A percentile compares a stretch with the other conserved stretches of the same genome.
Evolutionary conservation across 2,113 vertebrate genomes (phyloP).

Genomic region (Tapirus terrestris): DNA sequence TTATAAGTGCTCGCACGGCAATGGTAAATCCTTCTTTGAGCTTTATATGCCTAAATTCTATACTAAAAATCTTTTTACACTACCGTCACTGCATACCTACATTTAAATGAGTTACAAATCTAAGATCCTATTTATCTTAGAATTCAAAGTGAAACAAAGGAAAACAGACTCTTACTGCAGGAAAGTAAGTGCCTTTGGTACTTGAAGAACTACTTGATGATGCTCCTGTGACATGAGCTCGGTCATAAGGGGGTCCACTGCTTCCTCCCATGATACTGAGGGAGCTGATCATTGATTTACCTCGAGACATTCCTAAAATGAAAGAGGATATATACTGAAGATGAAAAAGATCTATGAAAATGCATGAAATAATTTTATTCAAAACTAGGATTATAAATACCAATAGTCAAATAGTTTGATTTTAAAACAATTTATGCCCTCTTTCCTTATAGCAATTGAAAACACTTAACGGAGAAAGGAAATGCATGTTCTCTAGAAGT

Average conservation of each 20-base stretch:
- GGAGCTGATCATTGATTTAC: conserved; percentile 97
- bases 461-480: background rate
- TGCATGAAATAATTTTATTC: background rate
- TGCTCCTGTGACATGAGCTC: conserved; percentile 97
- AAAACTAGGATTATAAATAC: background rate
- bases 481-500: background rate
- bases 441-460: background rate
- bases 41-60: conserved; percentile 6
- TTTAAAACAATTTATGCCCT: background rate
- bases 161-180: conserved; percentile 89
- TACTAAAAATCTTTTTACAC: background rate
- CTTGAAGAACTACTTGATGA: conserved; percentile 99
- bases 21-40: background rate
- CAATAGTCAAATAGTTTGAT: background rate
- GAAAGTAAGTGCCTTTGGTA: conserved; percentile 98
- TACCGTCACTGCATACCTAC: background rate
- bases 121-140: background rate
- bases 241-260: conserved; percentile 96
- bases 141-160: background rate
- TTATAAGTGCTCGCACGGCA: background rate
- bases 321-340: conserved; percentile 10
- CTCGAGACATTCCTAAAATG: conserved; percentile 94
- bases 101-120: background rate
- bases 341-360: background rate
- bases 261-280: conserved; percentile 98